Percentiles rank a stretch among this genome's conserved stretches.
phyloP scores from a whole-genome alignment of 2,888 invertebrate genomes.

The Mesochorus sp. region DNA sequence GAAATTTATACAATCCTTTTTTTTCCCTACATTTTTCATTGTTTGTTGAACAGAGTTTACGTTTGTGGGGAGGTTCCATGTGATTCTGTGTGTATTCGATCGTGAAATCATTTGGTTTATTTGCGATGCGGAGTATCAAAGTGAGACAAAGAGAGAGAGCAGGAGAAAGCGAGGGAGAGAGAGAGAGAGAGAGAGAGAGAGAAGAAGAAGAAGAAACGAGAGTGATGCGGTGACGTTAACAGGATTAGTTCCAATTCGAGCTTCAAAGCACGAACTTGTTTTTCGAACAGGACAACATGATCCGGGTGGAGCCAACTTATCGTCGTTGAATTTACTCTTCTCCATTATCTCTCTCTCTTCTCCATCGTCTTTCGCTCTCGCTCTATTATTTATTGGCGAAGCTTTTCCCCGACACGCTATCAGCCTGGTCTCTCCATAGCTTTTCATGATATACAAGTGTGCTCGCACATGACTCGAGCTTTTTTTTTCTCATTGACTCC shows the following conservation, averaged over 20 bases:
- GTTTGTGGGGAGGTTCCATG: neutral
- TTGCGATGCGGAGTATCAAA: neutral
- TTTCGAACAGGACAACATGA: slow-evolving; percentile 75
- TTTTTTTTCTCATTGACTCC: slow-evolving; percentile 51
- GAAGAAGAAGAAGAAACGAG: neutral
- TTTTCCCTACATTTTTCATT: slow-evolving; percentile 11
- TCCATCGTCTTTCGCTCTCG: slow-evolving; percentile 2
- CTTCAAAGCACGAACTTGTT: slow-evolving; percentile 78
- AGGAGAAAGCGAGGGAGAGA: no score
- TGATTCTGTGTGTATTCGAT: neutral
- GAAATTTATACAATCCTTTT: slow-evolving; percentile 46
- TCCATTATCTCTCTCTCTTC: slow-evolving; percentile 17
- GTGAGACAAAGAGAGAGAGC: no score
- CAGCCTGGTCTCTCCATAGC: neutral
- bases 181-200: neutral
- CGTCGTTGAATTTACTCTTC: neutral
- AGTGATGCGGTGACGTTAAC: slow-evolving; percentile 63
- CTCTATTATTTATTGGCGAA: slow-evolving; percentile 30
- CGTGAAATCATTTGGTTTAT: neutral
- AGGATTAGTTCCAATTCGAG: slow-evolving; percentile 78
- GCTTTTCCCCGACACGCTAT: slow-evolving; percentile 13
- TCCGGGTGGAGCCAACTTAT: slow-evolving; percentile 50
- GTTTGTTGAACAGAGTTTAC: neutral
- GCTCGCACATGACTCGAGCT: neutral
- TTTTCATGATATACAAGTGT: neutral